Conservation (phyloP, 1,140 invertebrate genomes). For the Drosophila serrata region DNA sequence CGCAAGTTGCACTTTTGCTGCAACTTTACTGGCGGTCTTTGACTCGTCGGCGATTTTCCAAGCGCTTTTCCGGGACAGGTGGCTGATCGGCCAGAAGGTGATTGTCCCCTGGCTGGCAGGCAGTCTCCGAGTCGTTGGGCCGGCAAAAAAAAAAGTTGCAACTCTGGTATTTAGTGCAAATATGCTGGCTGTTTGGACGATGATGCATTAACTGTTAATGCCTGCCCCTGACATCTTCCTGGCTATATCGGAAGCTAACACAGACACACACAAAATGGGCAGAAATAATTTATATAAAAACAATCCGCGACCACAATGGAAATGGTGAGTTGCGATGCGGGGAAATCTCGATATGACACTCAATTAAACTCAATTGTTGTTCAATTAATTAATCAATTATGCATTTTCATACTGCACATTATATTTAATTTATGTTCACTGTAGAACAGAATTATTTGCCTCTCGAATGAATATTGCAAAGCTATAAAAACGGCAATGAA, state of each 20-base stretch:
- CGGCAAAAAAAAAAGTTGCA: conserved; percentile 39
- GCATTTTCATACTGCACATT: conserved; percentile 46
- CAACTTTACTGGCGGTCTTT: conserved; percentile 58
- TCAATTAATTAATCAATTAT: conserved; percentile 80
- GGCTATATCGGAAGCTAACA: conserved; percentile 48
- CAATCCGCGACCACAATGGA: conserved; percentile 14
- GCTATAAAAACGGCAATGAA: conserved; percentile 4
- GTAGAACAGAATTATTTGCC: conserved; percentile 16
- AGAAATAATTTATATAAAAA: conserved; percentile 14
- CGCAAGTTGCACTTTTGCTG: conserved; percentile 26
- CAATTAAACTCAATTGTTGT: conserved; percentile 77
- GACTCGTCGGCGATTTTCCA: conserved; percentile 38
- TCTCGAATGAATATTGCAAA: conserved; percentile 2
- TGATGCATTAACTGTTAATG: conserved; percentile 65
- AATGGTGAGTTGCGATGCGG: neutral
- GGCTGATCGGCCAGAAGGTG: conserved; percentile 53
- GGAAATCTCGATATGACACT: conserved; percentile 56
- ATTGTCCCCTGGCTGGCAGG: conserved; percentile 44
- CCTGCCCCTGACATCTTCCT: conserved; percentile 44
- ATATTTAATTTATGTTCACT: conserved; percentile 18
- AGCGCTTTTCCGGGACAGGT: conserved; percentile 54
- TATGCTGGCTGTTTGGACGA: conserved; percentile 14
- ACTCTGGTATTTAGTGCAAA: conserved; percentile 66
- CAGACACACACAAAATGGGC: neutral
- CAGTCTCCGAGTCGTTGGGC: conserved; percentile 24